Evolutionary conservation across 1,140 invertebrate genomes (phyloP).

Genomic region (Subanguina moxae): DNA sequence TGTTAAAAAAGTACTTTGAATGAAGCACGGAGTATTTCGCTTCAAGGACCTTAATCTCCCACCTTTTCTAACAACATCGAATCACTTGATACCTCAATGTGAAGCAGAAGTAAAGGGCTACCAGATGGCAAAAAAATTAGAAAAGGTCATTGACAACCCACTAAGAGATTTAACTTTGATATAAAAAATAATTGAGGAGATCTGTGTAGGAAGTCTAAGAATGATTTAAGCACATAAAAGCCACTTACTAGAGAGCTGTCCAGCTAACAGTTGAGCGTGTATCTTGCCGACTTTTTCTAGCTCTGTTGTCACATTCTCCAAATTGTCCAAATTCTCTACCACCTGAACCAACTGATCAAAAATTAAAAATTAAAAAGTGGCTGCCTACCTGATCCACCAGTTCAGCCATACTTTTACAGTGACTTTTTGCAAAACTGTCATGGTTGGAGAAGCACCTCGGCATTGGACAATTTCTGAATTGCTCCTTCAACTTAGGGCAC

Average conservation of each 20-base stretch:
- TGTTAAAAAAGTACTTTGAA: no score
- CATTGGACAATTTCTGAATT: constrained; percentile 45
- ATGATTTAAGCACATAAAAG: no score
- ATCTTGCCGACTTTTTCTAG: constrained; percentile 50
- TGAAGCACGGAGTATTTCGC: no score
- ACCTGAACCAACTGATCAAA: constrained; percentile 31
- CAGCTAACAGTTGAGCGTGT: constrained; percentile 50
- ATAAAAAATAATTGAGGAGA: constrained; percentile 7
- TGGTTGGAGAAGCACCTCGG: constrained; percentile 51
- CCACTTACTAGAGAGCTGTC: constrained; percentile 51
- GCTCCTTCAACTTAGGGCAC: constrained; percentile 53
- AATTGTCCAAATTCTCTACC: constrained; percentile 55
- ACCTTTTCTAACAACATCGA: no score
- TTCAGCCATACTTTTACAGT: constrained; percentile 54
- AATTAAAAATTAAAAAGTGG: no score
- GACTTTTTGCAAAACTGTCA: constrained; percentile 52
- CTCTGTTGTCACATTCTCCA: constrained; percentile 46
- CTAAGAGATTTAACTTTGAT: constrained; percentile 6
- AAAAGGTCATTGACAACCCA: background rate
- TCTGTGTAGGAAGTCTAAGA: no score
- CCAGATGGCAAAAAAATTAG: no score
- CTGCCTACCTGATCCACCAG: constrained; percentile 55
- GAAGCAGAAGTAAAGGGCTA: no score
- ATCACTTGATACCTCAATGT: no score
- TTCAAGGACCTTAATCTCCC: no score